Conservation (phyloP, 2,113 vertebrate species). For the Lates calcarifer region DNA sequence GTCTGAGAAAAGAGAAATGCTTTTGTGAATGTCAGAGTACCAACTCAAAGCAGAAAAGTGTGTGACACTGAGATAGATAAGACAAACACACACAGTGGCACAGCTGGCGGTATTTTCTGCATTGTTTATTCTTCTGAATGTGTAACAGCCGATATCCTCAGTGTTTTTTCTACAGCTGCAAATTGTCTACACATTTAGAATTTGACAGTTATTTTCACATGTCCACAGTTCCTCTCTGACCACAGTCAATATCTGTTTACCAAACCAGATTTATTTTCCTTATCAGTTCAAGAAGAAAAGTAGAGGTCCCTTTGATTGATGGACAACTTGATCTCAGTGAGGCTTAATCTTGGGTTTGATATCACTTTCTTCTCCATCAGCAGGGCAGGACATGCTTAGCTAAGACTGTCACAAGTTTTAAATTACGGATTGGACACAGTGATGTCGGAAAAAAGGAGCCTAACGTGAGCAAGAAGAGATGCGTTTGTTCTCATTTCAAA, state of each 20-base stretch:
- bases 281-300: conserved; percentile 6
- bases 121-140: not conserved
- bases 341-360: conserved; percentile 19
- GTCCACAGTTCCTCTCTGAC: not conserved
- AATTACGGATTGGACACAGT: conserved; percentile 34
- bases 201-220: not conserved
- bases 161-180: not conserved
- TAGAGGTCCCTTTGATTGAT: conserved; percentile 3
- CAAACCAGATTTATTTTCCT: conserved; percentile 23
- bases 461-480: not conserved
- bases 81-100: not conserved
- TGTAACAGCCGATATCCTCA: too few relatives aligned
- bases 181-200: not conserved
- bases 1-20: not conserved
- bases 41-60: not conserved
- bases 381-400: conserved; percentile 5
- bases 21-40: not conserved
- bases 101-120: not conserved
- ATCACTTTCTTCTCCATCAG: not conserved
- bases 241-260: not conserved
- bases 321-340: conserved; percentile 17
- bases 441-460: conserved; percentile 11
- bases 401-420: conserved; percentile 37
- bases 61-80: not conserved
- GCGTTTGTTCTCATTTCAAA: conserved; percentile 22